Percentiles rank a stretch among this genome's conserved stretches.
Conservation (phyloP, 2,113 vertebrate genomes). For the Addax nasomaculatus region DNA sequence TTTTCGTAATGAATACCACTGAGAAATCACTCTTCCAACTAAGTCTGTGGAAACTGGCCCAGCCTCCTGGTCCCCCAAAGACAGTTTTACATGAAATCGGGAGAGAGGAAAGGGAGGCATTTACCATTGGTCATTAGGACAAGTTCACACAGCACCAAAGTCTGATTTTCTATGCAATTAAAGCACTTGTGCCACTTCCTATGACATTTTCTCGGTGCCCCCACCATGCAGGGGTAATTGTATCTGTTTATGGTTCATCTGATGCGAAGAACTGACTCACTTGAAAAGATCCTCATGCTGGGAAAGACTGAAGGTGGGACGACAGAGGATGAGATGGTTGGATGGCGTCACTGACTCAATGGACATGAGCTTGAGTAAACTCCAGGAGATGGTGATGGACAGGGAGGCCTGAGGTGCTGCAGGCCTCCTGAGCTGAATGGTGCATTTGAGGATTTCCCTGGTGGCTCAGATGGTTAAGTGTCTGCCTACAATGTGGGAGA, state of each 20-base stretch:
- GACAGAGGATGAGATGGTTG: not conserved
- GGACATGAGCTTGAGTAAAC: not conserved
- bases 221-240: not conserved
- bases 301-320: not conserved
- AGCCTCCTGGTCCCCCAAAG: not conserved
- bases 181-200: not conserved
- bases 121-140: not conserved
- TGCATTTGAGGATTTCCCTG: too few relatives aligned
- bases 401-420: not conserved
- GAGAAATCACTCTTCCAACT: constrained; percentile 21
- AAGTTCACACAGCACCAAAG: not conserved
- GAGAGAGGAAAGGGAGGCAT: not conserved
- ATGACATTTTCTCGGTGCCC: not conserved
- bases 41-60: not conserved
- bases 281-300: not conserved
- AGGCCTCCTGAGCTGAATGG: too few relatives aligned
- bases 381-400: not conserved
- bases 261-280: not conserved
- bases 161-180: not conserved
- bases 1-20: constrained; percentile 47
- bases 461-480: too few relatives aligned
- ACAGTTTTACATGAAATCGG: not conserved
- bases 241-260: not conserved
- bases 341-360: not conserved
- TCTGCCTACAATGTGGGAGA: too few relatives aligned